Evolutionary conservation across 2,797 vertebrate genomes (phyloP).

Genomic region (Rhodeus uyekii): DNA sequence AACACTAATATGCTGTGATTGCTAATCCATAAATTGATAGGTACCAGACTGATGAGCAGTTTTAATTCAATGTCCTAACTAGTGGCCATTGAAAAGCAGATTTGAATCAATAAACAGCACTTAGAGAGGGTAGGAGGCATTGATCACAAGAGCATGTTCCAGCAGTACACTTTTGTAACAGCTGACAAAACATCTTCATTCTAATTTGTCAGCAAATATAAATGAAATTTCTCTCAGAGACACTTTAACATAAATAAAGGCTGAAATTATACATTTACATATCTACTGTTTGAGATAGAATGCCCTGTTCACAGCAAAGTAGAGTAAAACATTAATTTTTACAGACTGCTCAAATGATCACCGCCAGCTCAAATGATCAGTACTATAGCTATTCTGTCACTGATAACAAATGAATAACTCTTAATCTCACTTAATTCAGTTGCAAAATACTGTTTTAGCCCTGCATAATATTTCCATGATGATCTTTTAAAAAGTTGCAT

Average conservation of each 20-base stretch:
- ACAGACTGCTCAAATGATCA: background rate
- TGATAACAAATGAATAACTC: background rate
- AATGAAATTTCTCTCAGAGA: background rate
- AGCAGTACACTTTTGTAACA: slow-evolving; percentile 21
- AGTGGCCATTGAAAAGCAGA: slow-evolving; percentile 34
- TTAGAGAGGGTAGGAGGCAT: slow-evolving; percentile 39
- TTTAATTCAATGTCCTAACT: too few species aligned
- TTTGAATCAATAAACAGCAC: slow-evolving; percentile 50
- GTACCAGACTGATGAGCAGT: background rate
- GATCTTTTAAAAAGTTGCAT: slow-evolving; percentile 5
- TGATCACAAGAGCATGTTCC: slow-evolving; percentile 32
- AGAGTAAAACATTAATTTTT: background rate
- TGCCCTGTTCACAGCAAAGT: background rate
- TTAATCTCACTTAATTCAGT: background rate
- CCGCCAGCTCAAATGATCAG: too few species aligned
- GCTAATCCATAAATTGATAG: slow-evolving; percentile 49
- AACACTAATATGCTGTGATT: slow-evolving; percentile 47
- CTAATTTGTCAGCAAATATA: background rate
- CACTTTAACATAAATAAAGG: background rate
- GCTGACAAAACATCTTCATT: background rate
- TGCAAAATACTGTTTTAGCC: slow-evolving; percentile 20
- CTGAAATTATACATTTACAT: background rate
- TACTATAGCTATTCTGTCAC: background rate
- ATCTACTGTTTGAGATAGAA: background rate
- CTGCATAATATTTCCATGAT: slow-evolving; percentile 3